A percentile compares a stretch with the other conserved stretches of the same genome.
Evolutionary conservation across 2,888 invertebrate species (phyloP).

Genomic region (Diogma glabrata): DNA sequence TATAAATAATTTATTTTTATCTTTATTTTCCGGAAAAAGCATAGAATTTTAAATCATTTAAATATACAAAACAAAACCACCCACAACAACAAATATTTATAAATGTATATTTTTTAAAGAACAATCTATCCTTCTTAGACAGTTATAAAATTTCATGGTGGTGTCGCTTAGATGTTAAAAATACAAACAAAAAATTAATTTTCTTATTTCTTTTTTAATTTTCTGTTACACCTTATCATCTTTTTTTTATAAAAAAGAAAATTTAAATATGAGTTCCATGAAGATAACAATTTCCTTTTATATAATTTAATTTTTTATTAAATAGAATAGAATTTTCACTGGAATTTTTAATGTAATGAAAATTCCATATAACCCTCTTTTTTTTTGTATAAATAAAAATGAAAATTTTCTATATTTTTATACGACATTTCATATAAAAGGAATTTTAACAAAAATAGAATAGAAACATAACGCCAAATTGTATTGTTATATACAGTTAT

Average conservation of each 20-base stretch:
- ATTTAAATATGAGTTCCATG: slow-evolving; percentile 1
- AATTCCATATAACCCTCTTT: too few species aligned
- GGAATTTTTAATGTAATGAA: too few species aligned
- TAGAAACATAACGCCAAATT: too few species aligned
- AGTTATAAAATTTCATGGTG: slow-evolving; percentile 4
- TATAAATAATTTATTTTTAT: slow-evolving; percentile 9
- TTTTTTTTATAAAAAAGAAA: slow-evolving; percentile 4
- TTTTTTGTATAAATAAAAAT: background rate
- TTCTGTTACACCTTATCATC: slow-evolving; percentile 7
- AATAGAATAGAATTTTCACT: too few species aligned
- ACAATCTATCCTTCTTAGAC: background rate
- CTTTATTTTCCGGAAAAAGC: slow-evolving; percentile 4
- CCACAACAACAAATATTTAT: slow-evolving; percentile 8
- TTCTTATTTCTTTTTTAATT: background rate
- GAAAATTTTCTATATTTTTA: background rate
- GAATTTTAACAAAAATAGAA: too few species aligned
- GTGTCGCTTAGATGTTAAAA: slow-evolving; percentile 1
- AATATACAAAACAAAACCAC: too few species aligned
- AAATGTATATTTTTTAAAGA: background rate
- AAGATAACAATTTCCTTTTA: slow-evolving; percentile 5
- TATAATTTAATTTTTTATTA: too few species aligned
- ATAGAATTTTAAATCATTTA: slow-evolving; percentile 5
- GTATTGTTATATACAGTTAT: too few species aligned
- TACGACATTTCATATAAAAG: too few species aligned
- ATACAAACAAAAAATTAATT: too few species aligned